Evolutionary conservation across 2,797 vertebrate genomes (phyloP).

Genomic region (Chrysocyon brachyurus): DNA sequence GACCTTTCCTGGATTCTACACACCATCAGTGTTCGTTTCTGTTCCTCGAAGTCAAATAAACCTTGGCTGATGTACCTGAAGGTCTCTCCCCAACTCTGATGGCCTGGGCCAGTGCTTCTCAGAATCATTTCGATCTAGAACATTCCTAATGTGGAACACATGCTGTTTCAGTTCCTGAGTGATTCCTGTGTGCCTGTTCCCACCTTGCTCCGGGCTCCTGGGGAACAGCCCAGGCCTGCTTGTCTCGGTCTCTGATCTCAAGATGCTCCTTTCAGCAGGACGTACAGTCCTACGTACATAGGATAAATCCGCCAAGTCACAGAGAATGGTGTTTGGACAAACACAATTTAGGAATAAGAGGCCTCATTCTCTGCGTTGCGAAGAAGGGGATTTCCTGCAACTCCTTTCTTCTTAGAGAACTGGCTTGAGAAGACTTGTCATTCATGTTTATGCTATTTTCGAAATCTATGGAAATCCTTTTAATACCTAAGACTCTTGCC

Average conservation of each 20-base stretch:
- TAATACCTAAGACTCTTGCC: neutral
- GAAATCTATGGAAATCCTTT: neutral
- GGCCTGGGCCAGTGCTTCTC: neutral
- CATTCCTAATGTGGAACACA: neutral
- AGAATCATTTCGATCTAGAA: conserved; percentile 27
- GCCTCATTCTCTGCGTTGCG: neutral
- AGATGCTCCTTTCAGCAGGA: neutral
- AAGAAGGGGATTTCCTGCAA: neutral
- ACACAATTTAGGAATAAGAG: conserved; percentile 3
- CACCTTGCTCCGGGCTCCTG: neutral
- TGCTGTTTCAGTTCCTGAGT: neutral
- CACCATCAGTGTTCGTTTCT: neutral
- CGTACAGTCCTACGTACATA: neutral
- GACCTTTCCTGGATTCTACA: neutral
- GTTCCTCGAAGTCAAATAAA: neutral
- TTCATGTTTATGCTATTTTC: neutral
- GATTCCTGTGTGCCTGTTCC: neutral
- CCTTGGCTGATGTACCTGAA: neutral
- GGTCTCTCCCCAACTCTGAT: neutral
- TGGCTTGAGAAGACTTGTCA: neutral
- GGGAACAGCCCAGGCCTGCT: neutral
- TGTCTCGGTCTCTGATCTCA: neutral
- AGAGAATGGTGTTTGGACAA: neutral
- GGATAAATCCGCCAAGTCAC: neutral
- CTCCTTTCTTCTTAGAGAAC: neutral